A percentile compares a stretch with the other conserved stretches of the same genome.
phyloP scores from a whole-genome alignment of 1,140 invertebrate genomes.

The Sycophaga agraensis region DNA sequence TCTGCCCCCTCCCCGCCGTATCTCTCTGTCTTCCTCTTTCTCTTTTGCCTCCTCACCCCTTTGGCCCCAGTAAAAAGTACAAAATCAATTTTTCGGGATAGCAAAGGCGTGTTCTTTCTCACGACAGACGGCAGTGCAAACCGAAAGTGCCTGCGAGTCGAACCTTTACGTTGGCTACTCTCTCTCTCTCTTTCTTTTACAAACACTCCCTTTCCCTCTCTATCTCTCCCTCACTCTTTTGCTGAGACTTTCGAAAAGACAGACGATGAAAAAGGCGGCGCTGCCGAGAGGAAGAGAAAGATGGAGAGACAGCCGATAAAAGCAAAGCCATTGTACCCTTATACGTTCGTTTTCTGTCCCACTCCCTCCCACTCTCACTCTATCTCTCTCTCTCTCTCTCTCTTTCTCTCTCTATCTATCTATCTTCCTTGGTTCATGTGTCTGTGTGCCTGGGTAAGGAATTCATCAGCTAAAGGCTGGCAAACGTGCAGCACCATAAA shows the following conservation, averaged over 20 bases:
- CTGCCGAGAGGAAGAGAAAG: conserved; percentile 4
- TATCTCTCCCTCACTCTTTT: no score
- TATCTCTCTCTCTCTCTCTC: conserved; percentile 1
- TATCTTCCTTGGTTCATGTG: no score
- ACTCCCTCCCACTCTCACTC: conserved; percentile 10
- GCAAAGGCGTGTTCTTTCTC: conserved; percentile 30
- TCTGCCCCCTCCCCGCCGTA: no score
- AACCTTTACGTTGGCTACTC: neutral
- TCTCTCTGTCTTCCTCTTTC: neutral
- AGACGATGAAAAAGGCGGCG: conserved; percentile 32
- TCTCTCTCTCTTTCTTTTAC: no score
- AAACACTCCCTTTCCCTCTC: no score
- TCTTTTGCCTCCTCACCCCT: neutral
- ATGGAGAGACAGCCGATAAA: conserved; percentile 21
- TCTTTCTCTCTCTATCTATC: neutral
- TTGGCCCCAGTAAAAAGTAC: conserved; percentile 20
- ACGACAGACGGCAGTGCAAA: conserved; percentile 20
- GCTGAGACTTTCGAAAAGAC: conserved; percentile 17
- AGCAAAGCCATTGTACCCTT: conserved; percentile 25
- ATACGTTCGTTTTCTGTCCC: conserved; percentile 5
- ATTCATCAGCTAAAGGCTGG: conserved; percentile 59
- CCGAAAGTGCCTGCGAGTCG: neutral
- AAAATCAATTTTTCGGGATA: conserved; percentile 32
- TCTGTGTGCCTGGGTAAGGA: conserved; percentile 45
- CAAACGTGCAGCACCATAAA: conserved; percentile 56